Evolutionary conservation across 1,140 invertebrate species (phyloP).

Genomic region (Stegodyphus dumicola): DNA sequence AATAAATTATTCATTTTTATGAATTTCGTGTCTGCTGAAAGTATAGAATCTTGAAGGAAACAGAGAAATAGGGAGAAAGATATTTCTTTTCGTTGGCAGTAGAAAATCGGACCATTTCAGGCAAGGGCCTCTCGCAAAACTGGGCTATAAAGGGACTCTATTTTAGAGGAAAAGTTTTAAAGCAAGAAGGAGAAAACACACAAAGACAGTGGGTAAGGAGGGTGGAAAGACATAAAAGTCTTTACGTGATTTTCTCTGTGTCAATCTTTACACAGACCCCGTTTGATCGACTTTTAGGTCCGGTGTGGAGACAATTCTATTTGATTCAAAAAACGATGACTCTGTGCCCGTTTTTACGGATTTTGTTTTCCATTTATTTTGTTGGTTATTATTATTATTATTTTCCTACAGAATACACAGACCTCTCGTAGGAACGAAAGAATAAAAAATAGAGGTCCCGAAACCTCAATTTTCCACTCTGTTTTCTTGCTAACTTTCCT

Average conservation of each 20-base stretch:
- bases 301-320: constrained; percentile 14
- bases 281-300: constrained; percentile 44
- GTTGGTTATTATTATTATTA: constrained; percentile 22
- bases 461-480: constrained; percentile 39
- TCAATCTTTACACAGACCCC: constrained; percentile 34
- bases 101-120: too few species aligned
- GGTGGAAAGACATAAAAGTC: constrained; percentile 31
- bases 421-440: neutral
- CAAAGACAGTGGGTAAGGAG: neutral
- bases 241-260: constrained; percentile 30
- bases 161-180: neutral
- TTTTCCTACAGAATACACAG: neutral
- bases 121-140: too few species aligned
- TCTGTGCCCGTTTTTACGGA: constrained; percentile 26
- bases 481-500: constrained; percentile 7
- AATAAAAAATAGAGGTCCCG: constrained; percentile 6
- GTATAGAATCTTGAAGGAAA: too few species aligned
- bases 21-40: too few species aligned
- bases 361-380: constrained; percentile 24
- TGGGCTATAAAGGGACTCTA: neutral
- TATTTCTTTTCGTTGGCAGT: too few species aligned
- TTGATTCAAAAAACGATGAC: constrained; percentile 50
- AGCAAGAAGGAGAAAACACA: neutral
- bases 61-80: too few species aligned
- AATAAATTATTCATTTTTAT: too few species aligned